Evolutionary conservation across 2,797 vertebrate genomes (phyloP).

Genomic region (Anniella stebbinsi): DNA sequence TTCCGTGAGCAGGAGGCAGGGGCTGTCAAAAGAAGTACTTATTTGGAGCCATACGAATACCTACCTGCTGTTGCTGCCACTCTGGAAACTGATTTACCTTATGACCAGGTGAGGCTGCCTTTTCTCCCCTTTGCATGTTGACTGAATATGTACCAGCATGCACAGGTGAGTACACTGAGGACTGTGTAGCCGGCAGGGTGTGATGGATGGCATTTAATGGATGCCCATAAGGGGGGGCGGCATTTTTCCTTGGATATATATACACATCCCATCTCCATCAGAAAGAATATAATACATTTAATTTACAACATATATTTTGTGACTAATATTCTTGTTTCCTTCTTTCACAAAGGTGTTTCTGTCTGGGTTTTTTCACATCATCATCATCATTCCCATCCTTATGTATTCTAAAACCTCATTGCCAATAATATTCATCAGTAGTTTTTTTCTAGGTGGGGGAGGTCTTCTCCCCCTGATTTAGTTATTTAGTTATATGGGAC

Average conservation of each 20-base stretch:
- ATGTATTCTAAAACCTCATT: no score
- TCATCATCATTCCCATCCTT: no score
- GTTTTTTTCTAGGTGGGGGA: not conserved
- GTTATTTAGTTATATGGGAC: no score
- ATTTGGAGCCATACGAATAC: no score
- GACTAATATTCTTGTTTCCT: not conserved
- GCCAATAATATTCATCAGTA: not conserved
- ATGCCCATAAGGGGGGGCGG: not conserved
- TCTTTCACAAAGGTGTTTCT: not conserved
- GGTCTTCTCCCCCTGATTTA: no score
- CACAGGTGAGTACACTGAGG: no score
- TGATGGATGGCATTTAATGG: not conserved
- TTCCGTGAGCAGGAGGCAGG: not conserved
- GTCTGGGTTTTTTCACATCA: not conserved
- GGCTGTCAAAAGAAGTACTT: not conserved
- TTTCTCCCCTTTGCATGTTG: not conserved
- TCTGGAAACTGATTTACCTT: not conserved
- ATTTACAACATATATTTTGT: not conserved
- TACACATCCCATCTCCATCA: not conserved
- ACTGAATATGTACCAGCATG: not conserved
- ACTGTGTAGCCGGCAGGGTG: no score
- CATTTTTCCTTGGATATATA: not conserved
- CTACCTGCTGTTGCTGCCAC: not conserved
- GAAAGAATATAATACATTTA: not conserved
- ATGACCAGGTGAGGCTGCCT: not conserved